These are phyloP conservation scores for Typhlichthys subterraneus DNA, from an alignment of 2,797 vertebrate species.

Conservation along the genomic window DNA sequence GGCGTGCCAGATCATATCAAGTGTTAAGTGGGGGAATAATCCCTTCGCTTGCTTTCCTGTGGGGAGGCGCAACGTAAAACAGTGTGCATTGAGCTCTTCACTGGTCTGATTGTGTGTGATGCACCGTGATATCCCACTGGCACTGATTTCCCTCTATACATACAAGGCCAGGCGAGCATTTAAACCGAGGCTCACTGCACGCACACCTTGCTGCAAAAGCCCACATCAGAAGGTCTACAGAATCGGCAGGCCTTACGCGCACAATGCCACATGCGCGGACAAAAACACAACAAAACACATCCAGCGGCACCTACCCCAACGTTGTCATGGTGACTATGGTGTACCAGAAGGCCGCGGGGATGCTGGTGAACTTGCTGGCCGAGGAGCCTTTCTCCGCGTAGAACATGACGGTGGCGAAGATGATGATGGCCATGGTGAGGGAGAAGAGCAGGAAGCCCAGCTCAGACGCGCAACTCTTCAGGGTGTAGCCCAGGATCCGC, in stretches of 20 bases:
- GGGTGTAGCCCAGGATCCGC: constrained; percentile 90
- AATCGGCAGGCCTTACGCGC: background rate
- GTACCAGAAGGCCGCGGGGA: constrained; percentile 98
- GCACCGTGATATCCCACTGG: too few species aligned
- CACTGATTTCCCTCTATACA: too few species aligned
- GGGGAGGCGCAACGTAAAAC: too few species aligned
- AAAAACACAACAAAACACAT: background rate
- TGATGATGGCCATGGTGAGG: constrained; percentile 93
- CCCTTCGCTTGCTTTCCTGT: too few species aligned
- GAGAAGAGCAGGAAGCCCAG: constrained; percentile 92
- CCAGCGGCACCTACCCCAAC: constrained; percentile 85
- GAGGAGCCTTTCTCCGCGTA: constrained; percentile 91
- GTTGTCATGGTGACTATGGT: constrained; percentile 99
- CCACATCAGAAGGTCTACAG: background rate
- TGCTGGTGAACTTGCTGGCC: constrained; percentile 95
- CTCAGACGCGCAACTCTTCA: constrained; percentile 91
- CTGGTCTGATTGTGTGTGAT: too few species aligned
- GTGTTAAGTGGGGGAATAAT: too few species aligned
- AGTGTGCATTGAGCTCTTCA: too few species aligned
- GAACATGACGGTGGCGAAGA: constrained; percentile 93
- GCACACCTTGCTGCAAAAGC: background rate
- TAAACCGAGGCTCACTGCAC: background rate
- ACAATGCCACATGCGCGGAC: background rate
- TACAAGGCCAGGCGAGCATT: too few species aligned
- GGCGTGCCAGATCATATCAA: too few species aligned